Base-by-base conservation (phyloP, 2,888 invertebrate genomes). In the Troides helena region DNA sequence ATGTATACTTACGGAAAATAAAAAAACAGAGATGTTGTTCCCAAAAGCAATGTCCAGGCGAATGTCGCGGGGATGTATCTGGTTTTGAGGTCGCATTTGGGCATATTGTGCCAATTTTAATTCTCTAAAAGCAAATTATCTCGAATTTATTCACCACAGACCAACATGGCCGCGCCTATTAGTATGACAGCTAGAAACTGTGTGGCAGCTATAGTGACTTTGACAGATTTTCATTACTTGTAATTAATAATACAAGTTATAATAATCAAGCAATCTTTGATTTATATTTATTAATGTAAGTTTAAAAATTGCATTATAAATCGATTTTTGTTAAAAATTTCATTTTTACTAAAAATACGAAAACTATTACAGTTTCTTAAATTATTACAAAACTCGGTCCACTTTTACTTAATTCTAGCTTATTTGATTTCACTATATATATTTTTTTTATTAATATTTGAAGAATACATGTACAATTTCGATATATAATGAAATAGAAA, bases 21-120 rank as follows among this genome's bases (percentile, higher is more conserved):
- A 95, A 98, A 99, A 95, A 99, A 99, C 83, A 98, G 94, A 85
- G 96, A 96, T 80, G 99, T 99, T 81, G 98, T 97, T 87, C 96
- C 96, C 89, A 99, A 94, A 81, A 99, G 95, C 86, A 99, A 94
- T 80, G 97, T 96, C 99, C 99, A 99, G 88, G 99, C 99, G 94
- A 98, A 98, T 86, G 98, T 97, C 93, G 99, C 99, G 92, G 99
- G 99, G 94, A 99, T 96, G 94, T 97, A 98, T 94, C 98, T 97
- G 93, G 98, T 98, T 93, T 97, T 97, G 91, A 97, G 96, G 95
- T 98, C 98, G 95, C 98, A 98, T 96, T 96, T 97, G 95, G 98
- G 97, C 98, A 98, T 98, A 92, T 93, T 93, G 93, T 92, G 88
- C 89, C 85, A 89, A 89, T 90, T 90, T 85, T 85, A 82, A 82